These are phyloP conservation scores for Limnephilus marmoratus DNA, from an alignment of 2,888 invertebrate species.

Conservation along the genomic window DNA sequence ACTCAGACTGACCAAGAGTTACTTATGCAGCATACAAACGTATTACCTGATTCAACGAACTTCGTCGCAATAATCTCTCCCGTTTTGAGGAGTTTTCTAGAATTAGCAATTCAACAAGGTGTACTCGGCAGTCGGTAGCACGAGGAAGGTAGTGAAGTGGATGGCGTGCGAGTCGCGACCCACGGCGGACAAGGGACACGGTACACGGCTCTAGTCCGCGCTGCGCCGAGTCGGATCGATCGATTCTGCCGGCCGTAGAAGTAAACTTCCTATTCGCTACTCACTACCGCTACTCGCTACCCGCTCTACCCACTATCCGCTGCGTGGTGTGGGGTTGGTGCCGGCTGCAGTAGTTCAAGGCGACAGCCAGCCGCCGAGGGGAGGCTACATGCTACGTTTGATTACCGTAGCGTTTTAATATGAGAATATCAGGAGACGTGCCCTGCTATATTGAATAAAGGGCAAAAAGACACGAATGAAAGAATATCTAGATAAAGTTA, in stretches of 20 bases:
- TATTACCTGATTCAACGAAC: background rate
- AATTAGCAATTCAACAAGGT: background rate
- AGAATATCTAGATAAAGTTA: background rate
- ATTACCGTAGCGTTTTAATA: constrained; percentile 3
- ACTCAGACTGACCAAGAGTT: background rate
- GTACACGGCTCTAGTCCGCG: constrained; percentile 3
- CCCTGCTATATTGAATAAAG: background rate
- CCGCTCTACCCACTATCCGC: background rate
- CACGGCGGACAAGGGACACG: background rate
- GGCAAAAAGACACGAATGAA: background rate
- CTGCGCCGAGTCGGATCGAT: background rate
- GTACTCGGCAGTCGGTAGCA: background rate
- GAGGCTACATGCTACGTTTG: background rate
- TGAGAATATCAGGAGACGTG: background rate
- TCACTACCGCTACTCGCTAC: no score
- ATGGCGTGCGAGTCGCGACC: constrained; percentile 3
- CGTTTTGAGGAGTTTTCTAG: background rate
- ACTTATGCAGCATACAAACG: background rate
- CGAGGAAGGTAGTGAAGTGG: background rate
- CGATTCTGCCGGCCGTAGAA: background rate
- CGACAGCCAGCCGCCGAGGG: constrained; percentile 44
- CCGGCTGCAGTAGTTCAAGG: constrained; percentile 47
- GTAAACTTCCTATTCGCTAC: background rate
- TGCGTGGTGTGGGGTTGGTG: background rate
- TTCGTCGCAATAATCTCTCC: background rate